Evolutionary conservation across 2,888 invertebrate genomes (phyloP).

Genomic region (Drosophila mettleri): DNA sequence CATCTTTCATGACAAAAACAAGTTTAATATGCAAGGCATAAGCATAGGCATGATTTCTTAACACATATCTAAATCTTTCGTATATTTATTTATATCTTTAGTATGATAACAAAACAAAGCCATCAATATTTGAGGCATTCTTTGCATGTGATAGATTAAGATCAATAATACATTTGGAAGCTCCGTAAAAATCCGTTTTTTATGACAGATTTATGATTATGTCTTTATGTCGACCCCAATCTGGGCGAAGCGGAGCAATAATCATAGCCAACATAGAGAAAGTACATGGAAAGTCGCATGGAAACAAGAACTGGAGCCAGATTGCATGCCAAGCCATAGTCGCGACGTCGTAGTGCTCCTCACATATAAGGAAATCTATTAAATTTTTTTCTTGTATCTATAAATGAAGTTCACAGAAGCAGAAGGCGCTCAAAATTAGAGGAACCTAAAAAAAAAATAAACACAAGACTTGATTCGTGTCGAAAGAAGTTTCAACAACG

Average conservation of each 20-base stretch:
- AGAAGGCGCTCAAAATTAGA: constrained; percentile 67
- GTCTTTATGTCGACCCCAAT: constrained; percentile 54
- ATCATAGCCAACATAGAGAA: constrained; percentile 49
- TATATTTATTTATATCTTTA: no score
- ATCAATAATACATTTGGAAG: not conserved
- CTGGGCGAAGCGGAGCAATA: constrained; percentile 1
- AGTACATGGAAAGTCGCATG: constrained; percentile 35
- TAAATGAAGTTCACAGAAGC: constrained; percentile 49
- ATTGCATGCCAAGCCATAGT: constrained; percentile 68
- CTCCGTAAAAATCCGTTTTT: not conserved
- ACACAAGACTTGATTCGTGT: constrained; percentile 58
- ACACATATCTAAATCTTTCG: no score
- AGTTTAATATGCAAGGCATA: no score
- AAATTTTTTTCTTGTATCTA: constrained; percentile 39
- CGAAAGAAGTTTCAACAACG: constrained; percentile 74
- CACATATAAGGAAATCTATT: constrained; percentile 41
- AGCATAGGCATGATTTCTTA: no score
- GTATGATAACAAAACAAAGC: no score
- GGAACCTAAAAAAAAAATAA: constrained; percentile 22
- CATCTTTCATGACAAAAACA: no score
- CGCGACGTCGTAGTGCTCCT: constrained; percentile 32
- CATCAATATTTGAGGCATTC: no score
- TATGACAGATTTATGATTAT: constrained; percentile 41
- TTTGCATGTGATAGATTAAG: not conserved
- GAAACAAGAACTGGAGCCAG: constrained; percentile 3